A percentile compares a stretch with the other conserved stretches of the same genome.
These are phyloP conservation scores for Nannobrachium achirus DNA, from an alignment of 2,113 vertebrate genomes.

Conservation along the genomic window DNA sequence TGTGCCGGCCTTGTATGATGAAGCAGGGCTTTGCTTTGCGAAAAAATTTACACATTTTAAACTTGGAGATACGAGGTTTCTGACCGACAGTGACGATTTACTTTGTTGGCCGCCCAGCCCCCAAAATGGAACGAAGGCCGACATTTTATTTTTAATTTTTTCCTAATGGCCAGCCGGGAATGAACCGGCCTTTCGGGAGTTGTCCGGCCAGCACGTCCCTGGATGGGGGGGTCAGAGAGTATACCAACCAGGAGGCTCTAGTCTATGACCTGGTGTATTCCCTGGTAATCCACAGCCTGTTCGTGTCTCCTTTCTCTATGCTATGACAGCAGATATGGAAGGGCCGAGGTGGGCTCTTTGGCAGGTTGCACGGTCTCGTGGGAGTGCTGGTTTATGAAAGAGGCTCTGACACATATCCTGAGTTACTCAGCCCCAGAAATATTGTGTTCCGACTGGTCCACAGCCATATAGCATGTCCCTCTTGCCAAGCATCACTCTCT, in stretches of 20 bases:
- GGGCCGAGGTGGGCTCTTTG: constrained; percentile 48
- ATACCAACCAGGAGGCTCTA: constrained; percentile 7
- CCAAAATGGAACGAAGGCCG: no score
- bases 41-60: no score
- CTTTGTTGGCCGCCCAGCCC: no score
- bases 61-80: no score
- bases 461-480: constrained; percentile 50
- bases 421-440: constrained; percentile 57
- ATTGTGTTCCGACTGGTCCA: constrained; percentile 45
- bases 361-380: constrained; percentile 35
- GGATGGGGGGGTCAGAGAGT: not conserved
- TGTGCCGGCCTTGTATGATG: no score
- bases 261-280: not conserved
- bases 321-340: constrained; percentile 40
- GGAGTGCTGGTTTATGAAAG: constrained; percentile 58
- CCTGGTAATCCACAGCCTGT: constrained; percentile 7
- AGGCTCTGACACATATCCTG: constrained; percentile 52
- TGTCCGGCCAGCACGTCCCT: no score
- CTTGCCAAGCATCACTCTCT: constrained; percentile 57
- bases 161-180: no score
- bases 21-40: no score
- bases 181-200: no score
- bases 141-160: no score
- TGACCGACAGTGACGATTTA: no score
- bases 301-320: constrained; percentile 30